Percentiles rank a stretch among this genome's conserved stretches.
Conservation (phyloP, 2,797 vertebrate genomes). For the Adelosebastes latens region DNA sequence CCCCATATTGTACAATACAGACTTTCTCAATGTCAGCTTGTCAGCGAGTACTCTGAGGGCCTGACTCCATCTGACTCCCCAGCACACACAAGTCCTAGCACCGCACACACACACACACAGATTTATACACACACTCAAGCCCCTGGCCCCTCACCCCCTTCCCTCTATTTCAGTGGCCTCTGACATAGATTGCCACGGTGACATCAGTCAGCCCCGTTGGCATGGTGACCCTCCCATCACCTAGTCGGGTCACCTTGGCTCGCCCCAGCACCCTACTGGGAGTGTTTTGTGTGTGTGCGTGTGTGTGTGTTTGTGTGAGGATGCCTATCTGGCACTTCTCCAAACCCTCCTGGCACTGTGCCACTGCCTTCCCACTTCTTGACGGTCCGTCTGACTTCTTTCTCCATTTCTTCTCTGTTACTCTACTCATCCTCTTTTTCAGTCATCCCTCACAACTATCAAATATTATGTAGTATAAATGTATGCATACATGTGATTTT, state of each 20-base stretch:
- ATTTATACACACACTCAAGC: not conserved
- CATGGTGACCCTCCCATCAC: conserved; percentile 71
- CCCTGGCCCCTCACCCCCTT: conserved; percentile 4
- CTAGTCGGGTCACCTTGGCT: conserved; percentile 72
- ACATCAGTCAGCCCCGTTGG: conserved; percentile 69
- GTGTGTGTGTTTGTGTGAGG: conserved; percentile 1
- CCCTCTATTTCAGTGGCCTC: conserved; percentile 23
- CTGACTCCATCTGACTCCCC: conserved; percentile 52
- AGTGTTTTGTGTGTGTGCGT: conserved; percentile 13
- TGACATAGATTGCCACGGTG: conserved; percentile 56
- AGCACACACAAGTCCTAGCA: conserved; percentile 6
- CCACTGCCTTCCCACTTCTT: conserved; percentile 46
- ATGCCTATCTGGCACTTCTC: conserved; percentile 53
- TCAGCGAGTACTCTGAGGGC: conserved; percentile 61
- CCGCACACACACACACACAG: not conserved
- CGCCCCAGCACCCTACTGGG: conserved; percentile 40
- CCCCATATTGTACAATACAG: conserved; percentile 56
- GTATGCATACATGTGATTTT: not conserved
- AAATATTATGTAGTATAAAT: not conserved
- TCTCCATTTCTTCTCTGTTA: conserved; percentile 14
- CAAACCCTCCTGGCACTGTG: conserved; percentile 52
- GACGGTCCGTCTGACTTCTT: conserved; percentile 23
- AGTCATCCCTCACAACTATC: not conserved
- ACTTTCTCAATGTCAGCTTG: conserved; percentile 70
- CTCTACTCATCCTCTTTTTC: conserved; percentile 1